Percentiles rank a stretch among this genome's conserved stretches.
Evolutionary conservation across 2,797 vertebrate species (phyloP).

Genomic region (Tamandua tetradactyla): DNA sequence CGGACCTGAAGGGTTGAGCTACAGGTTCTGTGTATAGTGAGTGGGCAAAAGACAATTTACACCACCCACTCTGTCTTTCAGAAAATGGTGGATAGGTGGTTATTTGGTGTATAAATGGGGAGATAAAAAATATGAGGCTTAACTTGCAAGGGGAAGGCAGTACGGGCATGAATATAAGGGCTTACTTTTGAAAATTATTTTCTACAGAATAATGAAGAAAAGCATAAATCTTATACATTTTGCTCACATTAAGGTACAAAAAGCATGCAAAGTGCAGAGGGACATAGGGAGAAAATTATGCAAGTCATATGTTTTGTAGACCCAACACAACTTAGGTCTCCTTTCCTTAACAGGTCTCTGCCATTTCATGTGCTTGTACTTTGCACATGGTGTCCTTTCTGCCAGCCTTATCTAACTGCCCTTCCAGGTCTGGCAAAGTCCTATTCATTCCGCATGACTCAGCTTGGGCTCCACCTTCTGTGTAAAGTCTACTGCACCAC

Average conservation of each 20-base stretch:
- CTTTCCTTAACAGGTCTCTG: background rate
- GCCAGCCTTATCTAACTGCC: background rate
- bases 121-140: background rate
- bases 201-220: background rate
- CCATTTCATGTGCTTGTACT: background rate
- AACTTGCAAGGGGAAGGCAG: background rate
- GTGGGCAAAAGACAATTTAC: background rate
- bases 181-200: background rate
- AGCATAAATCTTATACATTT: background rate
- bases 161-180: background rate
- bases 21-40: background rate
- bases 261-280: background rate
- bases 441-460: background rate
- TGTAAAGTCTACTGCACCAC: background rate
- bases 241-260: background rate
- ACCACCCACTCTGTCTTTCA: background rate
- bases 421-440: background rate
- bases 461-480: background rate
- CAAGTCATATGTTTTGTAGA: background rate
- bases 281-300: background rate
- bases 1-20: background rate
- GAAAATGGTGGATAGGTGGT: background rate
- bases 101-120: background rate
- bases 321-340: background rate
- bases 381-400: background rate